Base-by-base conservation (phyloP, 2,888 invertebrate genomes). In the Aporophyla nigra region DNA sequence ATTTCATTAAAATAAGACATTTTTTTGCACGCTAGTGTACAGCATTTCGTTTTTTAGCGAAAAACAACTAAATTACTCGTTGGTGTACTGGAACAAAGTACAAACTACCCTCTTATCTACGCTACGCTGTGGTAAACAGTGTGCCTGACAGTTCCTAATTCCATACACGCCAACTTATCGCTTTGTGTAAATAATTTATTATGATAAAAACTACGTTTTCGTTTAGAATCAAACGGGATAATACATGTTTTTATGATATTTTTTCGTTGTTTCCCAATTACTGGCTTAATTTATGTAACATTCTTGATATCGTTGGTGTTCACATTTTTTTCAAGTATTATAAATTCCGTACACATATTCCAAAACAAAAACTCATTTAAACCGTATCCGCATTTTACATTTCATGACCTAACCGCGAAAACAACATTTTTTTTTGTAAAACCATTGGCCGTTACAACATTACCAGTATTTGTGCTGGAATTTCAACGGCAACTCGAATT, bases 381-480 rank as follows among this genome's bases (percentile, higher is more conserved):
- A 74, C 71, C 61, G 49, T 65, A 74, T 74, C 73, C 71, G 56
- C 63, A 66, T 76, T 79, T 69, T 74, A 71, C 62, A 58, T 84
- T 87, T 81, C 74, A 59, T 53, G 59, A 66, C 58, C 12, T 66
- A 67, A 80, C 88, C 84, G 76, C 86, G 76, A 77, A 87, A 80
- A 84, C 73, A 88, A 87, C 83, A 83, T 86, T 65, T 49, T 78
- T n/a, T 79, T 74, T 46, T 75, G 69, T 61, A 58, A 83, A 89
- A 84, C 88, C 83, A 78, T 82, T 76, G 76, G 68, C 58, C 65
- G 80, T 80, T 85, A 85, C 80, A 71, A 82, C 76, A 76, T 87
- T 76, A 82, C 80, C 76, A 76, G 76, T 79, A 77, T 85, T 82
- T 85, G 83, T 84, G 88, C 80, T 71, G 80, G 71, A 80, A 85